Evolutionary conservation across 2,797 vertebrate species (phyloP), one percentile per base, ranked within the genome.

Genomic region (Remorina albescens): DNA sequence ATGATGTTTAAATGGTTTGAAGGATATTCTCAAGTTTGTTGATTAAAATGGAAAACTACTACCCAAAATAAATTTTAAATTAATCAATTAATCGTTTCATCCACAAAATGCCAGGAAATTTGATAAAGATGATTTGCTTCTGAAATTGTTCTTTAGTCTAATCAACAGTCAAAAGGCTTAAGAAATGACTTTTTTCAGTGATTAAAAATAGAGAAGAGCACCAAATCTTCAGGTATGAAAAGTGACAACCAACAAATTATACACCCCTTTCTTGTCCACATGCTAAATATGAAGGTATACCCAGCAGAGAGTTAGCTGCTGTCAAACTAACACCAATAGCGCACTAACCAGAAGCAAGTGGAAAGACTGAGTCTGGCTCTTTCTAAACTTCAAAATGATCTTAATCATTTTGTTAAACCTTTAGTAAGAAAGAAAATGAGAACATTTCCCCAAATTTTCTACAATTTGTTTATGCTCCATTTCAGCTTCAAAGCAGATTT

Each of bases 21-120:
- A 57, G 56, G 62, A 2, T 46, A 21, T 16, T 36, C 37, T 36
- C 2, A 21, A 25, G n/a, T 34, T n/a, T 39, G n/a, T 63, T 60
- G 30, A 59, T 66, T 57, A 39, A 6, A 32, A 57, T 71, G 36
- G 50, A 28, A 71, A 12, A 21, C 19, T 23, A 37, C 13, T 66
- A 23, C 32, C 37, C 23, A 53, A 36, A 41, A 54, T 37, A 3
- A 30, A 30, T 30, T 30, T 30, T 30, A 30, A 30, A 44, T 21
- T 10, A 49, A 49, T 13, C 4, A n/a, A 30, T 30, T 53, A 19
- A 15, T 51, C 28, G 6, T 51, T 28, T 51, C 15, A 13, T 8
- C 26, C 28, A 30, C 10, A 25, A 49, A 54, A 11, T 30, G 21
- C 25, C 5, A 6, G 23, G 25, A 50, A 50, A 25, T 25, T 50